Base-by-base conservation (phyloP, 2,888 invertebrate genomes). In the Lasius platythorax region DNA sequence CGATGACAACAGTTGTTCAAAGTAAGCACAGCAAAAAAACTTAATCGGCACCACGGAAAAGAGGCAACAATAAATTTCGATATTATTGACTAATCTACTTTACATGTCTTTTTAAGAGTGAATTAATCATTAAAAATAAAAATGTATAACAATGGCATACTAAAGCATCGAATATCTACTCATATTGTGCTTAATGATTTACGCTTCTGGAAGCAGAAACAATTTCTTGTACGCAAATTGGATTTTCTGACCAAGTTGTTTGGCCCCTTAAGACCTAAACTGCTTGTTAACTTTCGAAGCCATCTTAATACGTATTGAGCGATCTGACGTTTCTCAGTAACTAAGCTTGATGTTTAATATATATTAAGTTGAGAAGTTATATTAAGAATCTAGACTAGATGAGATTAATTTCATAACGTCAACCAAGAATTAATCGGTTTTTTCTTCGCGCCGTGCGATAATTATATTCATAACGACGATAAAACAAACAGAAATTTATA, bases 191-290 rank as follows among this genome's bases (percentile, higher is more conserved):
- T 30, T 6, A 58, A 67, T 76, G 18, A 11, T 40, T 78, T 30
- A 78, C 40, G 30, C 50, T 76, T 67, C 18, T 12, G 6, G 15
- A 53, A 56, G 30, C 30, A 70, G 15, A 15, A 3, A 56, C n/a
- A 70, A 70, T 70, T 78, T 78, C 70, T 78, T 70, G 56, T n/a
- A 23, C 15, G 28, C n/a, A 70, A 78, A 78, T 70, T 78, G 30
- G 56, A 70, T 70, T 78, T 78, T 58, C 78, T 78, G 23, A 78
- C 56, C 9, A 70, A 68, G 40, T 28, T 68, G 53, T 68, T 78
- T 30, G 72, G 30, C 30, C 30, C 40, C 37, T n/a, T 56, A 56
- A 43, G 28, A 37, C 28, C 66, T 53, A 67, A 78, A 70, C 70
- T 50, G 70, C 53, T 70, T 40, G 70, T 78, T 78, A n/a, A 70